A percentile compares a stretch with the other conserved stretches of the same genome.
Evolutionary conservation across 2,797 vertebrate genomes (phyloP).

Genomic region (Luscinia luscinia): DNA sequence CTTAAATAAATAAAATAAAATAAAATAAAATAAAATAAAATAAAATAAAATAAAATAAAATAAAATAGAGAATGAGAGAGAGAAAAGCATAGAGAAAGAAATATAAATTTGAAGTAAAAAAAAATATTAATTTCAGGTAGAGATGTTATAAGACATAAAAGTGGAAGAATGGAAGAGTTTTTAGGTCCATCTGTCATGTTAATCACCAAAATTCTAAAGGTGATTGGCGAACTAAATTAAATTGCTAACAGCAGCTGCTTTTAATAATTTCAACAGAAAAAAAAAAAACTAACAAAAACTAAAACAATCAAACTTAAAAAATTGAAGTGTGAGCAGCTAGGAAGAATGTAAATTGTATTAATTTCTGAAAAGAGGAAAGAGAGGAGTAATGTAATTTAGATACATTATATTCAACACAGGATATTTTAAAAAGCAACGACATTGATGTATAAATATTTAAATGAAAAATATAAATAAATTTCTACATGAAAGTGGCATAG

Average conservation of each 20-base stretch:
- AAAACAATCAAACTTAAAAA: background rate
- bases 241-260: background rate
- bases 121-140: background rate
- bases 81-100: background rate
- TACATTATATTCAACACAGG: background rate
- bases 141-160: too few species aligned
- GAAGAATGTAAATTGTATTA: background rate
- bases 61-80: background rate
- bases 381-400: background rate
- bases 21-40: too few species aligned
- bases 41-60: too few species aligned
- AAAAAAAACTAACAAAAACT: background rate
- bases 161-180: background rate
- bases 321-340: background rate
- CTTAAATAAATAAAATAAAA: background rate
- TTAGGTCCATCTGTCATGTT: background rate
- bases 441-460: background rate
- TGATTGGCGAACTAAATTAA: conserved; percentile 9
- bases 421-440: background rate
- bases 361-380: background rate
- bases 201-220: background rate
- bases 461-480: background rate
- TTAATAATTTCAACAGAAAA: background rate
- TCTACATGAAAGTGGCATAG: background rate
- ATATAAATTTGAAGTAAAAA: conserved; percentile 7